Percentiles rank a stretch among this genome's conserved stretches.
These are phyloP conservation scores for Dicyrtomina minuta DNA, from an alignment of 2,888 invertebrate species.

Conservation along the genomic window DNA sequence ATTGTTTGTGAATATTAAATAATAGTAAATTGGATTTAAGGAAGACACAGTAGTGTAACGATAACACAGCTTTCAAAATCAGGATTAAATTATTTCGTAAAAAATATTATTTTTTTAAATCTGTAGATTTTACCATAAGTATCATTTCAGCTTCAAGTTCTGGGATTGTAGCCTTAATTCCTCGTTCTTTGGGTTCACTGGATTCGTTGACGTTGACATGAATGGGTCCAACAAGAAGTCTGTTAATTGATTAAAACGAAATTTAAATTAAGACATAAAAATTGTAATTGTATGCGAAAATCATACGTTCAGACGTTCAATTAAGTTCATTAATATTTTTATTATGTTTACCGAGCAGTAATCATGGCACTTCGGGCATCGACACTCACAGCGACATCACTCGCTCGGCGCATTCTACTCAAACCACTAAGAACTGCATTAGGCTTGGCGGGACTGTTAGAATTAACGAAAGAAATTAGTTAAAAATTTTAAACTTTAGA, in stretches of 20 bases:
- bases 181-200: conserved; percentile 50
- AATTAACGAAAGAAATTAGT: conserved; percentile 19
- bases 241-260: conserved; percentile 24
- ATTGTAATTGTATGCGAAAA: too few species aligned
- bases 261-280: conserved; percentile 3
- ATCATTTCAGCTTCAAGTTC: conserved; percentile 52
- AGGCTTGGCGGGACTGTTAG: conserved; percentile 50
- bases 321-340: neutral
- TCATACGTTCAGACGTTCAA: too few species aligned
- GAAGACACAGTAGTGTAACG: too few species aligned
- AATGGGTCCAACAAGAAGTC: conserved; percentile 51
- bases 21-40: too few species aligned
- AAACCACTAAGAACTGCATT: conserved; percentile 51
- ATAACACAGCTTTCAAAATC: too few species aligned
- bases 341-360: conserved; percentile 48
- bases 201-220: conserved; percentile 52
- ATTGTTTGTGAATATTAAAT: too few species aligned
- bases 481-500: too few species aligned
- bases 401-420: conserved; percentile 47
- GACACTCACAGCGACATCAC: conserved; percentile 51
- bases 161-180: conserved; percentile 52
- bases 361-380: conserved; percentile 53
- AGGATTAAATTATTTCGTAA: neutral
- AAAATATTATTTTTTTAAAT: neutral
- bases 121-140: conserved; percentile 51